Conservation (phyloP, 1,140 invertebrate genomes). For the Colletes gigas region DNA sequence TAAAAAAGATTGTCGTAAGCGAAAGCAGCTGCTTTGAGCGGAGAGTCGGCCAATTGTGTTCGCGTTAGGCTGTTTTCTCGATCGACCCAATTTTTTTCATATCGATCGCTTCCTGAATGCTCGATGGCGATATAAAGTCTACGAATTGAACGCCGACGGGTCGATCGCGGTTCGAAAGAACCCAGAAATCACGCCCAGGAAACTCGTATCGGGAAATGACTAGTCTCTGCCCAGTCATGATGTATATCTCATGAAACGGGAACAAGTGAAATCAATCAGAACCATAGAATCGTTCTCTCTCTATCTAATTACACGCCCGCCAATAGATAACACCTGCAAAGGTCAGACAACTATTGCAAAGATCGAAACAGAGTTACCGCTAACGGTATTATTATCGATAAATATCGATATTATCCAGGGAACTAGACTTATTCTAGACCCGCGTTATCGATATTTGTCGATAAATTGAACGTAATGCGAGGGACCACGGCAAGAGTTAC, state of each 20-base stretch:
- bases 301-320: conserved; percentile 5
- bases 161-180: not conserved
- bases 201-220: conserved; percentile 1
- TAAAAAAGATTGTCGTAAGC: not conserved
- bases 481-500: not conserved
- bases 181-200: not conserved
- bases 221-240: not conserved
- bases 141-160: not conserved
- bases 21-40: not conserved
- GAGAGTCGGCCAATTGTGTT: not conserved
- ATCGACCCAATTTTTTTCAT: conserved; percentile 2
- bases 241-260: conserved; percentile 18
- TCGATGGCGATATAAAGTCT: not conserved
- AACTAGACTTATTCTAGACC: not conserved
- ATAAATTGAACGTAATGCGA: conserved; percentile 25
- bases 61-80: not conserved
- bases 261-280: conserved; percentile 29
- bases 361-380: not conserved
- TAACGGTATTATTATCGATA: not conserved
- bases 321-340: conserved; percentile 22
- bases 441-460: not conserved
- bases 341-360: conserved; percentile 20
- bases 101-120: not conserved
- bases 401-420: not conserved
- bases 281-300: conserved; percentile 13